Evolutionary conservation across 2,888 invertebrate genomes (phyloP).

Genomic region (Pachymerium ferrugineum): DNA sequence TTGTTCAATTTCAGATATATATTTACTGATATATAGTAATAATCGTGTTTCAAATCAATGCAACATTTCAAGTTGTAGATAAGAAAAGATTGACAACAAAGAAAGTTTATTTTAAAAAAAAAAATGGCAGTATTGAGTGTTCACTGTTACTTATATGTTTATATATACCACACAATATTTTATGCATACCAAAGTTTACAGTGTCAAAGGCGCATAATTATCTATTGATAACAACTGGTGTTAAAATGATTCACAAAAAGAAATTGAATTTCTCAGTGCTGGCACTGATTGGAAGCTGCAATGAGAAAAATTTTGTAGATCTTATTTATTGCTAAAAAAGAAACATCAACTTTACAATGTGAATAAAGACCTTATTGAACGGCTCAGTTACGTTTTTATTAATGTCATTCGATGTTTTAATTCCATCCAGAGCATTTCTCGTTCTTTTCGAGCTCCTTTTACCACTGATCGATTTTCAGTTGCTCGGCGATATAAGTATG

Average conservation of each 20-base stretch:
- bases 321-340: constrained; percentile 18
- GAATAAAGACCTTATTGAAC: neutral
- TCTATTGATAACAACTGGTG: no score
- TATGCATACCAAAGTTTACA: neutral
- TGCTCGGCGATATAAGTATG: constrained; percentile 49
- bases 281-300: constrained; percentile 6
- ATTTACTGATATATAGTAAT: neutral
- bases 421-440: constrained; percentile 23
- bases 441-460: constrained; percentile 48
- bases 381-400: neutral
- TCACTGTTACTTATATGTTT: neutral
- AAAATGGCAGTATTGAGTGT: neutral
- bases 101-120: neutral
- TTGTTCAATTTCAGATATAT: neutral
- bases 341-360: neutral
- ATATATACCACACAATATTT: neutral
- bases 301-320: neutral
- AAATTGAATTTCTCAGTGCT: constrained; percentile 2
- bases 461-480: constrained; percentile 50
- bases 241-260: no score
- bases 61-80: neutral
- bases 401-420: constrained; percentile 17
- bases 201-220: no score
- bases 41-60: constrained; percentile 15
- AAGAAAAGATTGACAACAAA: neutral